phyloP scores from a whole-genome alignment of 30 jellyfish, hydroid and myxozoan genomes.

The Morbakka virulenta region DNA sequence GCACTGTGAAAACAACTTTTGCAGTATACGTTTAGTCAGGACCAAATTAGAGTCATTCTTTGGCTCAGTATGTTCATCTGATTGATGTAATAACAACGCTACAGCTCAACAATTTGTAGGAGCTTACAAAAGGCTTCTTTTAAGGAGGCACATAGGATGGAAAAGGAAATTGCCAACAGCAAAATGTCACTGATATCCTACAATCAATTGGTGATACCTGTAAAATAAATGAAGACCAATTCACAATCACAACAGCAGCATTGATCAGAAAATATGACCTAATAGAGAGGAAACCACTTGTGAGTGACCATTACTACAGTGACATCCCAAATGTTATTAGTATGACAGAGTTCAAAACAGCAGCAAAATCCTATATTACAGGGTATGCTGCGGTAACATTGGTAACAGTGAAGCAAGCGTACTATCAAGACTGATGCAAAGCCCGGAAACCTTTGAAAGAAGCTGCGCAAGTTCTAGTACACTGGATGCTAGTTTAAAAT shows the following conservation, averaged over 20 bases:
- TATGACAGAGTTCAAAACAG: no score
- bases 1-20: slow-evolving; percentile 39
- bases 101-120: slow-evolving; percentile 44
- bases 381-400: no score
- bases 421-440: no score
- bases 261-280: slow-evolving; percentile 41
- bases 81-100: slow-evolving; percentile 66
- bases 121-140: slow-evolving; percentile 29
- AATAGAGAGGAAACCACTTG: no score
- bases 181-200: slow-evolving; percentile 47
- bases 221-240: not conserved
- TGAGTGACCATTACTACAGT: no score
- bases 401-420: no score
- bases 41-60: slow-evolving; percentile 59
- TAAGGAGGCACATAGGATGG: slow-evolving; percentile 35
- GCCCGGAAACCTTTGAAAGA: no score
- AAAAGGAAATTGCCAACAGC: slow-evolving; percentile 32
- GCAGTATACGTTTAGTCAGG: slow-evolving; percentile 58
- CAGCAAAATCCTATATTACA: no score
- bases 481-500: no score
- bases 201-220: slow-evolving; percentile 41
- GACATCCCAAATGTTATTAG: no score
- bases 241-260: slow-evolving; percentile 28
- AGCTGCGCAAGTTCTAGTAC: no score
- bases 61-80: slow-evolving; percentile 56